Percentiles rank a stretch among this genome's conserved stretches.
Evolutionary conservation across 2,113 vertebrate genomes (phyloP).

Genomic region (Megaceryle maxima): DNA sequence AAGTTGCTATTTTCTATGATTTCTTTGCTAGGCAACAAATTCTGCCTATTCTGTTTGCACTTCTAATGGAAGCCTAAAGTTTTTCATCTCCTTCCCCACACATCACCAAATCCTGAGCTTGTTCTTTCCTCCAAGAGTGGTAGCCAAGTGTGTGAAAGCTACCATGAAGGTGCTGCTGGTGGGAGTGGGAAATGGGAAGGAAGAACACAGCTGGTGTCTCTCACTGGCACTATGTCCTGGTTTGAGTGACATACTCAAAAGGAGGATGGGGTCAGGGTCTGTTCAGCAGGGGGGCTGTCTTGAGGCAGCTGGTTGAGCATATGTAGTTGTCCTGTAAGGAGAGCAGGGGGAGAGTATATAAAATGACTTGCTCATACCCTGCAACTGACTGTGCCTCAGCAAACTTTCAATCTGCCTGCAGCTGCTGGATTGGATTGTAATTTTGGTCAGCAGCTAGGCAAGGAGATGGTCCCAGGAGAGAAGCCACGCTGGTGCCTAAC

Average conservation of each 20-base stretch:
- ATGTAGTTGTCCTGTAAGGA: background rate
- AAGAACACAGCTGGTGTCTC: background rate
- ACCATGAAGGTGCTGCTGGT: background rate
- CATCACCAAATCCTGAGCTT: background rate
- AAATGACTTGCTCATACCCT: background rate
- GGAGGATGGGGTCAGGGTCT: background rate
- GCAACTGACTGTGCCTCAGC: background rate
- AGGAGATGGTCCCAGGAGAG: background rate
- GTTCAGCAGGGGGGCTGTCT: background rate
- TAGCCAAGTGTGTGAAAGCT: background rate
- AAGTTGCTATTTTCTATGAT: background rate
- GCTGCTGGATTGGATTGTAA: background rate
- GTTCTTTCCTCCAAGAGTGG: background rate
- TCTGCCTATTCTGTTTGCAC: background rate
- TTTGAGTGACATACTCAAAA: background rate
- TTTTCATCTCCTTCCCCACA: background rate
- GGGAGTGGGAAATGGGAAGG: background rate
- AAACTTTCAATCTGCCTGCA: background rate
- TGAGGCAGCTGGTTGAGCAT: background rate
- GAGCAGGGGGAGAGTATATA: background rate
- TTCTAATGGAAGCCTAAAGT: background rate
- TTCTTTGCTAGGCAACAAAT: background rate
- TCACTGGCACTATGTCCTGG: background rate
- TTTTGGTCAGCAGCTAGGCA: background rate
- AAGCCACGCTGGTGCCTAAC: rapidly evolving